These are phyloP conservation scores for Syngnathus scovelli DNA, from an alignment of 2,113 vertebrate genomes.

Conservation along the genomic window DNA sequence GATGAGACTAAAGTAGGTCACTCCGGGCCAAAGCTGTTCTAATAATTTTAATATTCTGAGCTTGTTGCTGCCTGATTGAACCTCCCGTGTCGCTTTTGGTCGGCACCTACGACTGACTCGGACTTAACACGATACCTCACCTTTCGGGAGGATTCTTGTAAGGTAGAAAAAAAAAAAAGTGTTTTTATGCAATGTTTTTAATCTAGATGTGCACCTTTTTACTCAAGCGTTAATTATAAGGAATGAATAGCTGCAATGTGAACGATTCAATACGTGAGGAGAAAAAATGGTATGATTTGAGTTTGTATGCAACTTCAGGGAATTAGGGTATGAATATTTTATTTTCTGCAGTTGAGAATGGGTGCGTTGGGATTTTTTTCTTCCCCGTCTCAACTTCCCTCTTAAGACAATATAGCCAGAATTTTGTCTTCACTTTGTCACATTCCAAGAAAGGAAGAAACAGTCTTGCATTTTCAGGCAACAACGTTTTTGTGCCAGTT, in stretches of 20 bases:
- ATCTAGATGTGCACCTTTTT: conserved; percentile 40
- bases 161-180: conserved; percentile 16
- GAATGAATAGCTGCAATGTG: background rate
- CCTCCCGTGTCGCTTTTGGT: conserved; percentile 20
- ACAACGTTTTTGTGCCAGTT: background rate
- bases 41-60: background rate
- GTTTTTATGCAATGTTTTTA: conserved; percentile 44
- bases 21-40: conserved; percentile 7
- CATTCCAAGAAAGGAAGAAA: background rate
- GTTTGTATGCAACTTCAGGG: conserved; percentile 54
- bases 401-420: background rate
- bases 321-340: conserved; percentile 40
- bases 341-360: background rate
- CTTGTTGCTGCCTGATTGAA: conserved; percentile 7
- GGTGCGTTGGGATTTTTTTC: background rate
- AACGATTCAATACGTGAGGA: background rate
- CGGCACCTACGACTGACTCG: conserved; percentile 11
- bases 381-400: background rate
- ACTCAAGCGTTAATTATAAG: conserved; percentile 24
- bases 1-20: conserved; percentile 19
- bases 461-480: background rate
- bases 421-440: background rate
- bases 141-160: conserved; percentile 11
- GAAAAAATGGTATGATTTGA: conserved; percentile 21
- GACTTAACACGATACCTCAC: conserved; percentile 7